These are phyloP conservation scores for Actinemys pallida DNA, from an alignment of 2,113 vertebrate species.

Conservation along the genomic window DNA sequence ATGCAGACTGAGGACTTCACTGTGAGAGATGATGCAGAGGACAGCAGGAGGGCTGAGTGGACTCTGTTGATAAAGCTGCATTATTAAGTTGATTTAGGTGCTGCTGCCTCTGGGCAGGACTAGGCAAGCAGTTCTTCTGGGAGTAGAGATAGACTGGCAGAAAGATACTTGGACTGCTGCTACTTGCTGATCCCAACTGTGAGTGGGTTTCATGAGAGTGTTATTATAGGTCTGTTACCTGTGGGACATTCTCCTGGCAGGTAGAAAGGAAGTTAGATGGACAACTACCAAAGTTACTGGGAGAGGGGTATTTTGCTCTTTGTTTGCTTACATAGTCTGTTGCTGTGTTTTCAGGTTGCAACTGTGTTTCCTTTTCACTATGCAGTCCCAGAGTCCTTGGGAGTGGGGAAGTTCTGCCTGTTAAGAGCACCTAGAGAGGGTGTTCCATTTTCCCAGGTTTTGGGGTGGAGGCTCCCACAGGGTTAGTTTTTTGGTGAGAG, in stretches of 20 bases:
- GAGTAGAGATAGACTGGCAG: background rate
- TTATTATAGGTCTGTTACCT: background rate
- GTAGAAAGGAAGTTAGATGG: background rate
- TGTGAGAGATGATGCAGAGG: background rate
- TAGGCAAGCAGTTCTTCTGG: no score
- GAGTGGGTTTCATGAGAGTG: background rate
- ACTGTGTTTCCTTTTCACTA: background rate
- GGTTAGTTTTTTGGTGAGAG: background rate
- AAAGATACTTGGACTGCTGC: background rate
- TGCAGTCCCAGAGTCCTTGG: background rate
- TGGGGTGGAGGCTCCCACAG: background rate
- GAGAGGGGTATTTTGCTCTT: background rate
- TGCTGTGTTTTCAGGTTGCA: background rate
- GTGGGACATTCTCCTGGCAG: background rate
- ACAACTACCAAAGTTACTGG: background rate
- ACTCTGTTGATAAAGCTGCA: no score
- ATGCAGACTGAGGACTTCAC: background rate
- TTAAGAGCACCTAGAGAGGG: background rate
- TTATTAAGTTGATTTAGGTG: no score
- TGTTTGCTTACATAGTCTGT: background rate
- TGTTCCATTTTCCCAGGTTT: background rate
- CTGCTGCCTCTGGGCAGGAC: no score
- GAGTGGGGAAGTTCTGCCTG: background rate
- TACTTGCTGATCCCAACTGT: background rate
- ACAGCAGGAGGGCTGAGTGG: background rate